Base-by-base conservation (phyloP, 2,888 invertebrate genomes). In the Sycophila texana region DNA sequence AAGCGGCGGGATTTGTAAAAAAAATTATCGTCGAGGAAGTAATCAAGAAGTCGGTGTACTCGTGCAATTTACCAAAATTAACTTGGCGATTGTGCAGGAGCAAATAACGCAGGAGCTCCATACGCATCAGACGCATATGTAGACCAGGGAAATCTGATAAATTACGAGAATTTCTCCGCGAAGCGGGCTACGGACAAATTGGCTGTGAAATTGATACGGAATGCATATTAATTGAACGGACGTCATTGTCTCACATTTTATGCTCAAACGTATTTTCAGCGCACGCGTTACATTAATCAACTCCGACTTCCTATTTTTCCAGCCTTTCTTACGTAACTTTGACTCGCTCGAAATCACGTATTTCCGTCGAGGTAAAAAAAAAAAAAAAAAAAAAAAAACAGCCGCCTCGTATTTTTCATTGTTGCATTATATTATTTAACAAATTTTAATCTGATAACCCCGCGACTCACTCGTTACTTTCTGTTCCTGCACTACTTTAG, bases 61-160 rank as follows among this genome's bases (percentile, higher is more conserved):
- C 22, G 13, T 22, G 22, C 55, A 74, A 58, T 70, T 58, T 39
- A 5, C 68, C 14, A 39, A 74, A 78, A 68, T 60, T 14, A 67
- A 51, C 49, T n/a, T 55, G 39, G 1, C 16, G n/a, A 58, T 60
- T 30, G 30, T 63, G n/a, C n/a, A n/a, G 67, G 51, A 71, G 55
- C 63, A 75, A 57, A 63, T 73, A 53, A 4, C 67, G 30, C 16
- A 16, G 26, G 26, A 26, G 26, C 26, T 26, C 39, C 1, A 18
- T 49, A 16, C 4, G n/a, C 14, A 16, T 60, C 16, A 5, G 18
- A 22, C 14, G 53, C n/a, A n/a, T 60, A 75, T 75, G 66, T 79
- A n/a, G 67, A 71, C 55, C 67, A 55, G 74, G 30, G 39, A 74
- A 77, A 77, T 80, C 68, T 30, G 66, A 72, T 72, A 79, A 68